Base-by-base conservation (phyloP, 2,113 vertebrate species). In the Gadus macrocephalus region DNA sequence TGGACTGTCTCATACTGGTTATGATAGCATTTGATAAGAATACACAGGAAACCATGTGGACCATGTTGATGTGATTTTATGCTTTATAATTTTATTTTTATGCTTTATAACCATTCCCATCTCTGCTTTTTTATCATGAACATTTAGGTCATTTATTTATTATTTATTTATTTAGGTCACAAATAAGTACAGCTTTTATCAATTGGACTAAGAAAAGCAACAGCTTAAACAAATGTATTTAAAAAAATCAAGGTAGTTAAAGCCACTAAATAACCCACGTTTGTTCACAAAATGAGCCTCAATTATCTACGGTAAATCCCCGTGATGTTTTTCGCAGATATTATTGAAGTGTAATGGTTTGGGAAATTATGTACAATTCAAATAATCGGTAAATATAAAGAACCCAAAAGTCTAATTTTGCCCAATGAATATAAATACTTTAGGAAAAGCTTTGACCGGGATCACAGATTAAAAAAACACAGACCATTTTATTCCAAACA, bases 241-340 rank as follows among this genome's bases (percentile, higher is more conserved):
- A 69, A 86, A 25, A 12, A 80, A 79, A 70, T 76, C 62, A 56
- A 83, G 69, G 62, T 73, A 72, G 82, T 81, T 79, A 61, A 77
- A 75, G 63, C 58, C 67, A 73, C 67, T 68, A 85, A 85, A 89
- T 82, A 78, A 73, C 68, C 73, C 75, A 86, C 76, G 78, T 81
- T 88, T 88, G 62, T 80, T 27, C 76, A 70, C 68, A 75, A 55
- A 73, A 72, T 35, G 67, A 85, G 86, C 63, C 16, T 20, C 81
- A 25, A 89, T 90, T 87, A 87, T 87, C 78, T 77, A 86, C 82
- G 86, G 83, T 80, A 88, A 87, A 88, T 87, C 81, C 69, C 75
- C 31, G 58, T 70, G 88, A 90, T 89, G 89, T 87, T 81, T 90
- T 80, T 78, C 73, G 76, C 64, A 69, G 79, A 76, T 62, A 64